Conservation (phyloP, 2,113 vertebrate genomes). For the Macquaria ambigua region DNA sequence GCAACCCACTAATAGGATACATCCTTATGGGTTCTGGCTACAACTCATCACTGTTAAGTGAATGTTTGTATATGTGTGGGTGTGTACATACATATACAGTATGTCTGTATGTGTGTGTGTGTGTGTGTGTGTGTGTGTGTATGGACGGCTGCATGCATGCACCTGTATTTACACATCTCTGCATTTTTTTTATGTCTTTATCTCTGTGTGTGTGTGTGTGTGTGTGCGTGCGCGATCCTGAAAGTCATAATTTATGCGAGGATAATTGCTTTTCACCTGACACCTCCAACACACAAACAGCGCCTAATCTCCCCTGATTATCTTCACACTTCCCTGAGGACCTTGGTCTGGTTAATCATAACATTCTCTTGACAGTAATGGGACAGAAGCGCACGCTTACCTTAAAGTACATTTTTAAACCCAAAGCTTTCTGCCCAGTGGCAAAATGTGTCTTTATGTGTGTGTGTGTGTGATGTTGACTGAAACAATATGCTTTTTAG, state of each 20-base stretch:
- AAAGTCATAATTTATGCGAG: slow-evolving; percentile 40
- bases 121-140: not conserved
- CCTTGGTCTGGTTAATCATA: slow-evolving; percentile 52
- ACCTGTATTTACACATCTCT: not conserved
- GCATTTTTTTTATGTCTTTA: not conserved
- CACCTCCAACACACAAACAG: slow-evolving; percentile 44
- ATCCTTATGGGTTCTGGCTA: not conserved
- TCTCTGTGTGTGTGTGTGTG: not conserved
- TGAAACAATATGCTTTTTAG: slow-evolving; percentile 1
- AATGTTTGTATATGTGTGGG: not conserved
- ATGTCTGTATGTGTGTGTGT: not conserved
- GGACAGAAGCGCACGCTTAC: slow-evolving; percentile 21
- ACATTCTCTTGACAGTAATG: slow-evolving; percentile 49
- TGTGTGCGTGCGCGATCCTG: not conserved
- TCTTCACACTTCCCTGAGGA: slow-evolving; percentile 33
- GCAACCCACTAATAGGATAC: slow-evolving; percentile 3
- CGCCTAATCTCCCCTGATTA: slow-evolving; percentile 56
- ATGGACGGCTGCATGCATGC: not conserved
- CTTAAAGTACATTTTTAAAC: slow-evolving; percentile 24
- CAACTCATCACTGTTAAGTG: not conserved
- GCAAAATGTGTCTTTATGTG: not conserved
- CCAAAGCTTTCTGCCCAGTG: not conserved
- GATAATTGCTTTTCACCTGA: slow-evolving; percentile 60
- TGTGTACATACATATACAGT: not conserved
- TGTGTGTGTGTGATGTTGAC: not conserved